These are phyloP conservation scores for Stramonita haemastoma DNA, from an alignment of 2,888 invertebrate species.

Conservation along the genomic window DNA sequence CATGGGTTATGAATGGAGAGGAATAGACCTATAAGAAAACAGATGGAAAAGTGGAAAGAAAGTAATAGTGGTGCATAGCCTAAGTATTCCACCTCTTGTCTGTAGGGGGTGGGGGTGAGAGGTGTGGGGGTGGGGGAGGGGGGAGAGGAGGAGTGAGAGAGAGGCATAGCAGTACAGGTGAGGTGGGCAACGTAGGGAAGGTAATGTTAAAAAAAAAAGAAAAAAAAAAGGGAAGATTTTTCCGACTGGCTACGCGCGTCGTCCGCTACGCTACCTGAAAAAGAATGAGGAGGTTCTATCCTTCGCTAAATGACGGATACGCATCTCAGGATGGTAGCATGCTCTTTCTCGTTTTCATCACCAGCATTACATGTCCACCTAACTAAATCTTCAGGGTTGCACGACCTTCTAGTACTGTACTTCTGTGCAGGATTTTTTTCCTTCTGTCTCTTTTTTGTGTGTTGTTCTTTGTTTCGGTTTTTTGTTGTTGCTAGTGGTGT, in stretches of 20 bases:
- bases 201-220: background rate
- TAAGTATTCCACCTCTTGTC: too few relatives aligned
- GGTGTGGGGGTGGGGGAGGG: background rate
- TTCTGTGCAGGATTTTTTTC: too few relatives aligned
- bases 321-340: background rate
- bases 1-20: too few relatives aligned
- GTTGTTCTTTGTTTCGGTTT: too few relatives aligned
- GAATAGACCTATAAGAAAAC: background rate
- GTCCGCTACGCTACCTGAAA: background rate
- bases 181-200: background rate
- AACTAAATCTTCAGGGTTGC: too few relatives aligned
- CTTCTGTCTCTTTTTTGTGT: too few relatives aligned
- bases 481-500: too few relatives aligned
- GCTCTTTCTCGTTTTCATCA: slow-evolving; percentile 9
- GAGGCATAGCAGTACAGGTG: background rate
- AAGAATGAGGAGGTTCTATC: slow-evolving; percentile 22
- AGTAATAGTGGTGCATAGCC: background rate
- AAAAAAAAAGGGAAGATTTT: background rate
- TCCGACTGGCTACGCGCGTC: background rate
- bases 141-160: slow-evolving; percentile 4
- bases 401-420: too few relatives aligned
- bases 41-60: background rate
- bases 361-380: too few relatives aligned
- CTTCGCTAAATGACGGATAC: slow-evolving; percentile 2
- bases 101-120: background rate